Percentiles rank a stretch among this genome's conserved stretches.
These are phyloP conservation scores for Eptesicus fuscus DNA, from an alignment of 2,113 vertebrate species.

Conservation along the genomic window DNA sequence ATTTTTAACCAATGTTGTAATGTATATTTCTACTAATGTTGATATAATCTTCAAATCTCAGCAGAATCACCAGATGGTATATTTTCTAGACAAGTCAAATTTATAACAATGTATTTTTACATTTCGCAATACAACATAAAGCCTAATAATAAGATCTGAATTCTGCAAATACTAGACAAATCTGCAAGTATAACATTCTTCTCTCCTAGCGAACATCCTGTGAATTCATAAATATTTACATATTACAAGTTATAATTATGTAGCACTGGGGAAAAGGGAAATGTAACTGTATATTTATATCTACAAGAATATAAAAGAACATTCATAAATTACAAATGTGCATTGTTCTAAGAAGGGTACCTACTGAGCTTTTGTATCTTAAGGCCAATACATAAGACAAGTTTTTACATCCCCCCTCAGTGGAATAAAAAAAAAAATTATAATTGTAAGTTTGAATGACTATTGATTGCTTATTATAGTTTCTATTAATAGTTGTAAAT, in stretches of 20 bases:
- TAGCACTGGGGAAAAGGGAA: constrained; percentile 76
- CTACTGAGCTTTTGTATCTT: constrained; percentile 72
- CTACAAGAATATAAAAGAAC: constrained; percentile 82
- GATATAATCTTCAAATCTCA: constrained; percentile 77
- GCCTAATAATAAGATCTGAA: constrained; percentile 82
- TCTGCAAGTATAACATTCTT: constrained; percentile 85
- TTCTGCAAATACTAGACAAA: constrained; percentile 82
- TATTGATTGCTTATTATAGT: constrained; percentile 75
- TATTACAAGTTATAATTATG: constrained; percentile 88
- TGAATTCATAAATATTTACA: constrained; percentile 90
- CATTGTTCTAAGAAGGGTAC: constrained; percentile 79
- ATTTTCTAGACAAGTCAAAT: constrained; percentile 82
- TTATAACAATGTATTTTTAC: constrained; percentile 80
- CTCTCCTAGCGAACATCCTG: constrained; percentile 84
- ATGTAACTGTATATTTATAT: constrained; percentile 77
- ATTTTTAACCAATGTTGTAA: constrained; percentile 77
- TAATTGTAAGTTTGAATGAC: constrained; percentile 65
- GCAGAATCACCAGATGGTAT: constrained; percentile 83
- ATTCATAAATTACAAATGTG: constrained; percentile 83
- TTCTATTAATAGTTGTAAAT: constrained; percentile 78
- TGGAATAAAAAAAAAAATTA: constrained; percentile 77
- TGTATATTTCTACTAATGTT: constrained; percentile 77
- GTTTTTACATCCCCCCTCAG: constrained; percentile 23
- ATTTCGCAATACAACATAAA: constrained; percentile 77
- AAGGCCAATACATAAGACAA: constrained; percentile 47